Conservation (phyloP, 2,888 invertebrate genomes). For the Campoplex nolae region DNA sequence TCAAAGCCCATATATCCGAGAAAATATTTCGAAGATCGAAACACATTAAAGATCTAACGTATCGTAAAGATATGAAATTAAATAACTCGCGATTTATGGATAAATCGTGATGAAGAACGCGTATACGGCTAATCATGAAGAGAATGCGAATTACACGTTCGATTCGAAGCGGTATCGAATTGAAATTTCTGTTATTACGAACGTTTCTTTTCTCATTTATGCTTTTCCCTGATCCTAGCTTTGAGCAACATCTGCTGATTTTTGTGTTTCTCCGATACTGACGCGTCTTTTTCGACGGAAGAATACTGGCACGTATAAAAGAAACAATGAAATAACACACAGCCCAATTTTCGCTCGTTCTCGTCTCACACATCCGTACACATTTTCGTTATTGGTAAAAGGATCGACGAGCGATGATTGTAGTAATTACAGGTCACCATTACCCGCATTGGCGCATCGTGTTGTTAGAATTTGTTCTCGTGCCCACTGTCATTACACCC, state of each 20-base stretch:
- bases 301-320: conserved; percentile 38
- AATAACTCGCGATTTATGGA: conserved; percentile 51
- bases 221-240: conserved; percentile 13
- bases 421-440: conserved; percentile 78
- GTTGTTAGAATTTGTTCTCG: conserved; percentile 65
- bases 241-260: conserved; percentile 61
- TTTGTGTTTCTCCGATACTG: conserved; percentile 40
- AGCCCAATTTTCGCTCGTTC: conserved; percentile 63
- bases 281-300: conserved; percentile 59
- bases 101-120: conserved; percentile 23
- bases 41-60: conserved; percentile 15
- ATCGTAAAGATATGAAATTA: conserved; percentile 35
- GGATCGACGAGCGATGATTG: conserved; percentile 79
- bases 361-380: conserved; percentile 27
- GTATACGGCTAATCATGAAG: background rate
- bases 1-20: background rate
- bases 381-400: conserved; percentile 12
- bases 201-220: conserved; percentile 28
- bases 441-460: conserved; percentile 49
- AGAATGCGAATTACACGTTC: conserved; percentile 29
- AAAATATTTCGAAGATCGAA: background rate
- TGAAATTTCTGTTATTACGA: conserved; percentile 59
- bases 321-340: conserved; percentile 64
- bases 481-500: conserved; percentile 59
- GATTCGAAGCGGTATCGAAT: conserved; percentile 37